Conservation (phyloP, 2,113 vertebrate genomes). For the Cheilinus undulatus region DNA sequence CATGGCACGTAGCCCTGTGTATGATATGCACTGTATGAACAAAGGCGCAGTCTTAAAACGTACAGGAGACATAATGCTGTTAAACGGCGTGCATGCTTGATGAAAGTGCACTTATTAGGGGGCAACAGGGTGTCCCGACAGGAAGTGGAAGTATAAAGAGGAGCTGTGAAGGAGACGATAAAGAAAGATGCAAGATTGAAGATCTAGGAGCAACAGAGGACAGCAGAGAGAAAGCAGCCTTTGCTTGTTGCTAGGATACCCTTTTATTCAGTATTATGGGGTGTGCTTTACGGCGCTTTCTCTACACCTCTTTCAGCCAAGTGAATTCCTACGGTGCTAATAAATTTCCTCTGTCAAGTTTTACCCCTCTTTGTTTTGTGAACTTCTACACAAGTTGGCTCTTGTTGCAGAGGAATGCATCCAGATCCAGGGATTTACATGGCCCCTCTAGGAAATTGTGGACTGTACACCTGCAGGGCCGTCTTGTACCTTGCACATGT, state of each 20-base stretch:
- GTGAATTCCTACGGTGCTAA: slow-evolving; percentile 11
- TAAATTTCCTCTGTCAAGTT: slow-evolving; percentile 32
- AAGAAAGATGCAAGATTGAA: slow-evolving; percentile 54
- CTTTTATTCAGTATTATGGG: slow-evolving; percentile 62
- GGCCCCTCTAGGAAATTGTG: slow-evolving; percentile 37
- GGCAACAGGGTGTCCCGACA: slow-evolving; percentile 16
- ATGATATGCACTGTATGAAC: slow-evolving; percentile 55
- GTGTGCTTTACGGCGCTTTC: slow-evolving; percentile 44
- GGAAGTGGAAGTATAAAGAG: background rate
- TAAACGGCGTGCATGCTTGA: slow-evolving; percentile 33
- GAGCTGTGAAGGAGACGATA: slow-evolving; percentile 27
- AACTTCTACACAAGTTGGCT: slow-evolving; percentile 54
- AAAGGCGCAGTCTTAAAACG: slow-evolving; percentile 49
- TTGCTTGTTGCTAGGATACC: slow-evolving; percentile 83
- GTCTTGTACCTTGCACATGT: slow-evolving; percentile 20
- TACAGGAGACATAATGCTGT: slow-evolving; percentile 33
- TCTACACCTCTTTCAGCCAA: slow-evolving; percentile 33
- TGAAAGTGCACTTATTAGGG: slow-evolving; percentile 31
- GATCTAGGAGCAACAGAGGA: slow-evolving; percentile 66
- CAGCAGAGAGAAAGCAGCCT: slow-evolving; percentile 67
- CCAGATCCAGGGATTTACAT: background rate
- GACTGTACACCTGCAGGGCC: slow-evolving; percentile 25
- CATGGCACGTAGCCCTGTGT: slow-evolving; percentile 64
- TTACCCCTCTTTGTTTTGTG: slow-evolving; percentile 15
- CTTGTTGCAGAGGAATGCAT: slow-evolving; percentile 49